Evolutionary conservation across 1,140 invertebrate genomes (phyloP).

Genomic region (Ips nitidus): DNA sequence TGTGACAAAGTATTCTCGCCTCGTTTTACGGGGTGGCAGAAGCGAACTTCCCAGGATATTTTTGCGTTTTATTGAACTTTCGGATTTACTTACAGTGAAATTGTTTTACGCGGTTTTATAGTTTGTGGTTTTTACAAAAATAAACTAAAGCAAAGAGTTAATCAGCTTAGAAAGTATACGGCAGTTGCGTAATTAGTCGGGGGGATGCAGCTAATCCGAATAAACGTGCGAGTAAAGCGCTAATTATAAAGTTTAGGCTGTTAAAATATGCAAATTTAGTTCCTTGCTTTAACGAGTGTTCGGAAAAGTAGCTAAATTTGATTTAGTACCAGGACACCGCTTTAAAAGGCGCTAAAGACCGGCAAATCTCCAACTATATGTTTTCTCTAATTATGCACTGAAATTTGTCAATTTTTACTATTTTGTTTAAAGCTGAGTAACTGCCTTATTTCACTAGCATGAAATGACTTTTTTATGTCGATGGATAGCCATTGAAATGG

Average conservation of each 20-base stretch:
- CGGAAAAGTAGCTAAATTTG: constrained; percentile 11
- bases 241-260: constrained; percentile 21
- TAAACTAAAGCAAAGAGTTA: neutral
- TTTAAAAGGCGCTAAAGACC: neutral
- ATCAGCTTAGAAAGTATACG: neutral
- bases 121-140: neutral
- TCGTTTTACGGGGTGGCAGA: neutral
- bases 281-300: constrained; percentile 10
- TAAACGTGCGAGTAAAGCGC: constrained; percentile 6
- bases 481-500: too few species aligned
- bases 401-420: too few species aligned
- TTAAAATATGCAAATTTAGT: constrained; percentile 18
- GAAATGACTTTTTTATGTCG: too few species aligned
- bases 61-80: constrained; percentile 2
- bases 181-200: constrained; percentile 4
- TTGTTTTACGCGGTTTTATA: neutral
- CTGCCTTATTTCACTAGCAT: too few species aligned
- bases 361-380: too few species aligned
- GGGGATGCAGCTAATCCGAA: constrained; percentile 5
- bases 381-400: too few species aligned
- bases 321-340: constrained; percentile 1
- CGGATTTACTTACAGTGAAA: neutral
- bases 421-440: too few species aligned
- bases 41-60: neutral
- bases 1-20: constrained; percentile 14